Base-by-base conservation (phyloP, 2,888 invertebrate species). In the Acronicta aceris region DNA sequence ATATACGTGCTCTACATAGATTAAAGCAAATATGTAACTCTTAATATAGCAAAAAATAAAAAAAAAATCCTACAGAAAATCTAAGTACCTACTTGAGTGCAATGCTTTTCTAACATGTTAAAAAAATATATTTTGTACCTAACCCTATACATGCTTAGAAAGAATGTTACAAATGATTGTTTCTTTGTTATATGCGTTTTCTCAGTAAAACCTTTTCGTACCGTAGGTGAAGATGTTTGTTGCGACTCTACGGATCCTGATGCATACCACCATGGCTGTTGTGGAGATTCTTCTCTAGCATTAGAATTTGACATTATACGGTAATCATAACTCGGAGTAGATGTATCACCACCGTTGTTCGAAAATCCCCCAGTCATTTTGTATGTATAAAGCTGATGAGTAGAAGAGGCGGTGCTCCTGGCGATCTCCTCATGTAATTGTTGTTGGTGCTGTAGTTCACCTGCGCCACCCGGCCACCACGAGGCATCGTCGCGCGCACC, bases 341-440 rank as follows among this genome's bases (percentile, higher is more conserved):
- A 95, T 89, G 95, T 91, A 95, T 96, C 94, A 93, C 95, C 85
- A 93, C 95, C 93, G 95, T 96, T 91, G 96, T 96, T 92, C 83
- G 97, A 96, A 95, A 97, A 97, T 89, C 97, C 97, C 89, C 97
- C 96, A 83, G 97, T 96, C 97, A 98, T 97, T 95, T 97, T 98
- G 91, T 98, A 98, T 71, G 97, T 96, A 89, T 97, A 97, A 79
- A 97, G 95, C 91, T 97, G 97, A 87, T 97, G 97, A 83, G 95
- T 93, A 70, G 95, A 84, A 58, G 92, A 86, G 25, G 93, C 91
- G 62, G 93, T 92, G 68, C 92, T 93, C 71, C 92, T 87, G 42
- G 94, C 93, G 49, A 93, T 91, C 65, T 94, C 93, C 68, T 95
- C 94, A 85, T 92, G 92, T 78, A 93, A 78, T 86, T 94, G 94